Conservation (phyloP, 2,113 vertebrate species). For the Channa argus region DNA sequence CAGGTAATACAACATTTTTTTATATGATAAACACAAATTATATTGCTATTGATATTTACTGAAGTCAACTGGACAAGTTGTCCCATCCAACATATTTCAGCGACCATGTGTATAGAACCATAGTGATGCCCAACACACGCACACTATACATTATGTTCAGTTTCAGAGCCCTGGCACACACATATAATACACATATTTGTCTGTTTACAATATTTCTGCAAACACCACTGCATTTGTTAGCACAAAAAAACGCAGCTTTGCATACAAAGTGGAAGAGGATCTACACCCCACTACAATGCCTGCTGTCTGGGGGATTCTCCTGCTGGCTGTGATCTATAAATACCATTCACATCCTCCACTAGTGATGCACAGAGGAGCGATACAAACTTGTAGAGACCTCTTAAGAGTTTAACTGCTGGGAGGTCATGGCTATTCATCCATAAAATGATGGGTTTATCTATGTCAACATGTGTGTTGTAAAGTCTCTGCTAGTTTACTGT, state of each 20-base stretch:
- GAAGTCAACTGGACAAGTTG: neutral
- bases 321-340: conserved; percentile 70
- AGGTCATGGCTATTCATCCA: conserved; percentile 47
- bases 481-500: conserved; percentile 19
- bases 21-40: too few relatives aligned
- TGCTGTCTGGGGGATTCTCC: conserved; percentile 68
- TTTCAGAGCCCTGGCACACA: conserved; percentile 5
- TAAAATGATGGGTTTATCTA: conserved; percentile 65
- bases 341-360: conserved; percentile 64
- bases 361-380: conserved; percentile 43
- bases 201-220: conserved; percentile 35
- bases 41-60: neutral
- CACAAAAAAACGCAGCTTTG: conserved; percentile 61
- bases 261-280: conserved; percentile 65
- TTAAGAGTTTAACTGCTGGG: conserved; percentile 47
- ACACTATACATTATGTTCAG: neutral
- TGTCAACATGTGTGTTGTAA: conserved; percentile 51
- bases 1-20: neutral
- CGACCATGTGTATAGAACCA: too few relatives aligned
- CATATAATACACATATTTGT: neutral
- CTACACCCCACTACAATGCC: conserved; percentile 49
- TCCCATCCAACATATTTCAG: neutral
- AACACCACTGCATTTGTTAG: conserved; percentile 37
- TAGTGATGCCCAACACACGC: too few relatives aligned
- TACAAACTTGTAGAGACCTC: conserved; percentile 55